Base-by-base conservation (phyloP, 2,113 vertebrate genomes). In the Athene cunicularia region DNA sequence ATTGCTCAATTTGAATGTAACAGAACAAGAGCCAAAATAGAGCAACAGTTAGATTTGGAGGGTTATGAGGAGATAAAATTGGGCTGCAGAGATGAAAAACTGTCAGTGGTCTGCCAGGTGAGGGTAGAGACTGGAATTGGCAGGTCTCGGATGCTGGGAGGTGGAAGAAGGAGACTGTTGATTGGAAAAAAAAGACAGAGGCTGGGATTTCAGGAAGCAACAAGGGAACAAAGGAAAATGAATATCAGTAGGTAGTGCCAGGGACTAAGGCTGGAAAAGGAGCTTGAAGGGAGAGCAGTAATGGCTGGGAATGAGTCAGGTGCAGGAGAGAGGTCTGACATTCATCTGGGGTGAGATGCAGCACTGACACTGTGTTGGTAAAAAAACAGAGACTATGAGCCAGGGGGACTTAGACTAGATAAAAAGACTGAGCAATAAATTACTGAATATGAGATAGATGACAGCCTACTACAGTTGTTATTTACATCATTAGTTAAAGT, bases 81-180 rank as follows among this genome's bases (percentile, higher is more conserved):
- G 23, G 45, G 23, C 15, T 67, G 52, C 21, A 67, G 85, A 47
- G 47, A 89, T 67, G 14, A 26, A 75, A 62, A 89, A 32, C 9
- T 43, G 14, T 56, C 60, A 59, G 12, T 32, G 26, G 7, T 83
- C 47, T 47, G 39, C 37, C 80, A 79, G 11, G 14, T 64, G 19
- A 79, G 33, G 20, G 8, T 32, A n/a, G 83, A 86, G 35, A 7
- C 50, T 30, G 22, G 30, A 66, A 66, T 5, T n/a, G 26, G 8
- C 35, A 75, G 12, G 22, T 71, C 22, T 43, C 35, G 47, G 33
- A 37, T 37, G 28, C 26, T 74, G 70, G 28, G 11, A 70, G 23
- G 27, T 22, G 6, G 26, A 82, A 71, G 41, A 19, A 39, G 4
- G 41, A 0, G 0, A 45, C 13, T 4, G 8, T 2, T 26, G 56